phyloP scores from a whole-genome alignment of 2,113 vertebrate species.

The Noctilio leporinus region DNA sequence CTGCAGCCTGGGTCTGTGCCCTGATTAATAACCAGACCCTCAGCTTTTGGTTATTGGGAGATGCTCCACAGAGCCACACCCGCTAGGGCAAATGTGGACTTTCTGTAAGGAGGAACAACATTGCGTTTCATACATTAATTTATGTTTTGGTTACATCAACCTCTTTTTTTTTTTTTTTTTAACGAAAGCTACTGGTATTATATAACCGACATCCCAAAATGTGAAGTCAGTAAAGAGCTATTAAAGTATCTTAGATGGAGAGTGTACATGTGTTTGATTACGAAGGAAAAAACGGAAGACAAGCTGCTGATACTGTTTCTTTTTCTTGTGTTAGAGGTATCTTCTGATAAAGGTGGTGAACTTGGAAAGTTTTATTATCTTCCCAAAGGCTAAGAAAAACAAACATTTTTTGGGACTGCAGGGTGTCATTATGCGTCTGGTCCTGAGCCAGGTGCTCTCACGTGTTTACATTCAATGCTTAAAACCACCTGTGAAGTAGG shows the following conservation, averaged over 20 bases:
- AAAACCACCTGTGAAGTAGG: neutral
- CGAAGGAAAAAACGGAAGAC: neutral
- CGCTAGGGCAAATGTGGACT: neutral
- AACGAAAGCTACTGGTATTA: slow-evolving; percentile 2
- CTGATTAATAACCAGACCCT: too few relatives aligned
- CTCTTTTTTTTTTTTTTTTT: neutral
- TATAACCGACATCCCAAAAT: neutral
- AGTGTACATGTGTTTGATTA: neutral
- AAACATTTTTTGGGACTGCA: neutral
- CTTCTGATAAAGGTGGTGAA: slow-evolving; percentile 9
- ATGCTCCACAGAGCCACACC: too few relatives aligned
- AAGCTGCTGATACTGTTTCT: neutral
- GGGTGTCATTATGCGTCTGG: neutral
- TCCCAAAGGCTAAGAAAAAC: neutral
- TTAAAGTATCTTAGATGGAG: slow-evolving; percentile 18
- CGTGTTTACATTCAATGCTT: slow-evolving; percentile 14
- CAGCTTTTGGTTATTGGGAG: too few relatives aligned
- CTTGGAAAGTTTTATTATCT: neutral
- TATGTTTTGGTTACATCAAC: slow-evolving; percentile 27
- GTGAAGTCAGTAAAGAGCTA: neutral
- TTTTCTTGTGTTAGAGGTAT: neutral
- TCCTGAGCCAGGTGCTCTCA: neutral
- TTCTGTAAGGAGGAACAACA: neutral
- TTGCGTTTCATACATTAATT: slow-evolving; percentile 7
- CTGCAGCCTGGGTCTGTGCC: too few relatives aligned